Evolutionary conservation across 2,797 vertebrate genomes (phyloP), one percentile per base, ranked within the genome.

Genomic region (Girardinus metallicus): DNA sequence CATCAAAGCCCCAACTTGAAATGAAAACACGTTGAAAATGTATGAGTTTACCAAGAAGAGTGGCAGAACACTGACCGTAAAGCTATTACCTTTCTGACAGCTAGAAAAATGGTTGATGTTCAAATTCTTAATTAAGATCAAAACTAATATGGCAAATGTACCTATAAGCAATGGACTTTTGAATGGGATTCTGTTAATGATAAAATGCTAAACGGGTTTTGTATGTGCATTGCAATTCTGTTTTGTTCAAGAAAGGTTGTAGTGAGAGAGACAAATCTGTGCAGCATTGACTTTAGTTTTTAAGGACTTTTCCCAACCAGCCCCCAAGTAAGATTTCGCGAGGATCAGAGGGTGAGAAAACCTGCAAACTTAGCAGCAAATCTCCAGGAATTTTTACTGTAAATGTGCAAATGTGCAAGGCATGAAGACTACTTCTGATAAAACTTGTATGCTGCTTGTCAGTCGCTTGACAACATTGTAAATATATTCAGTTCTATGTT

Each of bases 301-400:
- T 43, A 5, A 15, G 39, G 26, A 44, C 43, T 71, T 71, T 71
- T 71, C 68, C 43, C 26, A 44, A 71, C 41, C 26, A 71, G 41
- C 26, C 41, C 43, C 6, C 12, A 29, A 71, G 66, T 29, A 71
- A 29, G 41, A 46, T 46, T 66, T 71, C n/a, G 5, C 26, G 29
- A 16, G 5, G 43, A 71, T 71, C 12, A 71, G 29, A 44, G 2
- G 68, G n/a, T 46, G 43, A 44, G 43, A 46, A 71, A 71, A 71
- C 31, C 41, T 71, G 68, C 68, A 46, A 71, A 71, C 66, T 70
- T 43, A 71, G 43, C 41, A 71, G 43, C 68, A 71, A 46, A 71
- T 71, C 43, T 46, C 68, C 68, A 29, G 13, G n/a, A 71, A 43
- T 23, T 46, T 71, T 71, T 46, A 4, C 41, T 44, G 43, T 26